These are phyloP conservation scores for Pachyuromys duprasi DNA, from an alignment of 2,797 vertebrate genomes.

Conservation along the genomic window DNA sequence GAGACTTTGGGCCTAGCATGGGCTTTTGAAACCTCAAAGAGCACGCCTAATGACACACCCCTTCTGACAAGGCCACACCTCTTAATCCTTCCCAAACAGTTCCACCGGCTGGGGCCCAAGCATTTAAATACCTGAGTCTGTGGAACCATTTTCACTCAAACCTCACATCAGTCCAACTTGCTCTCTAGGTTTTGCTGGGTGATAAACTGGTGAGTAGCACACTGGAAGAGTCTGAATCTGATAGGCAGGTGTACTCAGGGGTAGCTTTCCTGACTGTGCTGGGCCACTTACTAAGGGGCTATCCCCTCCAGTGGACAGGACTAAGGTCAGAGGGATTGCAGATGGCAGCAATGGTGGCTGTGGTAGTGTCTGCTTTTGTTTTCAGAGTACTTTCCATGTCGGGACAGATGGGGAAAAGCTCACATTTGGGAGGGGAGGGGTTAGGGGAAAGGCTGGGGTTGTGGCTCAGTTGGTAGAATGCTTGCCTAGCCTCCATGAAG, in stretches of 20 bases:
- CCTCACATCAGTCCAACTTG: neutral
- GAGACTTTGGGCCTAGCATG: neutral
- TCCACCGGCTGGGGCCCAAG: neutral
- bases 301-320: accelerated
- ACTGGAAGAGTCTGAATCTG: accelerated
- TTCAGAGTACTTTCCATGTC: neutral
- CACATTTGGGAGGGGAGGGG: accelerated
- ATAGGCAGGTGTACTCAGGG: no score
- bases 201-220: neutral
- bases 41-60: neutral
- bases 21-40: neutral
- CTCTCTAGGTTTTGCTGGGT: neutral
- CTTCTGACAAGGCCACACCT: neutral
- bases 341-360: neutral
- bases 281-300: neutral
- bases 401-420: neutral
- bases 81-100: neutral
- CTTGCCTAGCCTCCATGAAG: neutral
- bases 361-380: neutral
- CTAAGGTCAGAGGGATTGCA: neutral
- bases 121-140: neutral
- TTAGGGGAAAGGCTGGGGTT: neutral
- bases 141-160: neutral
- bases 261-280: neutral
- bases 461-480: no score